Conservation (phyloP, 2,888 invertebrate genomes). For the Brenthis ino region DNA sequence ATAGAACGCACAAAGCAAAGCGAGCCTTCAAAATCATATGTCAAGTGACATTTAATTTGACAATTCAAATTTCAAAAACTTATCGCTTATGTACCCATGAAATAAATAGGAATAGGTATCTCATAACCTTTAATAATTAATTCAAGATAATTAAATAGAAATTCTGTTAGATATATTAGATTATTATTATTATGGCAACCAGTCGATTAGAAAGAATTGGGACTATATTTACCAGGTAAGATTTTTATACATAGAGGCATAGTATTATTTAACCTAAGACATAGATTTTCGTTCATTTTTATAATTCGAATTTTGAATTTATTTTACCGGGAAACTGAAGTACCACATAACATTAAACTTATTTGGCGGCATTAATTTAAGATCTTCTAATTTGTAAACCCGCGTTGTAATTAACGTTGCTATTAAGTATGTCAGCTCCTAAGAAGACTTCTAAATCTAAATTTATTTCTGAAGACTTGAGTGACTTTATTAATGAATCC, state of each 20-base stretch:
- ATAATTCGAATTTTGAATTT: constrained; percentile 3
- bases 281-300: neutral
- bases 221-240: constrained; percentile 86
- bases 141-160: neutral
- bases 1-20: no score
- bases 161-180: neutral
- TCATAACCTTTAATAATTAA: neutral
- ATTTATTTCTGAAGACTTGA: constrained; percentile 56
- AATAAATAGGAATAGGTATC: no score
- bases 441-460: constrained; percentile 59
- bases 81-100: no score
- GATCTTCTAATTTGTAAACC: neutral
- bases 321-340: constrained; percentile 1
- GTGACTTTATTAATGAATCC: constrained; percentile 57
- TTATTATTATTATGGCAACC: constrained; percentile 82
- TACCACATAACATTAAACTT: no score
- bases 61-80: no score
- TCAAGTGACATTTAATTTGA: no score
- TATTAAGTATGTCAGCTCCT: constrained; percentile 51
- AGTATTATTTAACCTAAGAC: constrained; percentile 7
- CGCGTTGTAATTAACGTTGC: neutral
- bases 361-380: neutral
- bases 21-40: no score
- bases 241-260: constrained; percentile 20
- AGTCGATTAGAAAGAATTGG: constrained; percentile 88